A percentile compares a stretch with the other conserved stretches of the same genome.
Conservation (phyloP, 92 coral and sea anemone genomes). For the Epizoanthus scotinus region DNA sequence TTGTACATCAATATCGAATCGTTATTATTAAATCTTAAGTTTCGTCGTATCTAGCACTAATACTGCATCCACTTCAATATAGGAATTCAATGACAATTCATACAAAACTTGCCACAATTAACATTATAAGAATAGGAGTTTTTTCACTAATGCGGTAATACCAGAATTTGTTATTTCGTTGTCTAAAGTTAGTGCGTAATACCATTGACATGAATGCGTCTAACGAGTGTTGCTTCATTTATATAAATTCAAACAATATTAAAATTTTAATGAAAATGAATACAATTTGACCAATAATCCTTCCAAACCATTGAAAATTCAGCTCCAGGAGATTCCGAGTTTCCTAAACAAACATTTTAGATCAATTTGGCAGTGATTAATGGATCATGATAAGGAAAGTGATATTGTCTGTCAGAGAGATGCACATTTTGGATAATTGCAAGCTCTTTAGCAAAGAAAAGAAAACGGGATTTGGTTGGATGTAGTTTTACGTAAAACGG, state of each 20-base stretch:
- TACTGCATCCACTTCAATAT: not conserved
- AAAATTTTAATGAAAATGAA: conserved; percentile 28
- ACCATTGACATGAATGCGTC: not conserved
- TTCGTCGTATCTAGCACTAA: not conserved
- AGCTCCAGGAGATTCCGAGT: conserved; percentile 39
- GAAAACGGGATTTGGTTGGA: not conserved
- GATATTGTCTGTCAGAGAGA: conserved; percentile 15
- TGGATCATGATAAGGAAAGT: conserved; percentile 22
- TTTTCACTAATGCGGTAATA: not conserved
- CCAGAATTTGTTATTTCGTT: not conserved
- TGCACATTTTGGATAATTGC: conserved; percentile 21
- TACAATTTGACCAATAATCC: conserved; percentile 20
- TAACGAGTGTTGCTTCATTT: not conserved
- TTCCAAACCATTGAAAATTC: conserved; percentile 12
- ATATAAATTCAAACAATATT: conserved; percentile 20
- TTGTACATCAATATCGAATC: not conserved
- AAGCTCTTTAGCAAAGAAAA: conserved; percentile 19
- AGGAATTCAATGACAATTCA: no score
- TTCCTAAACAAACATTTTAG: conserved; percentile 59
- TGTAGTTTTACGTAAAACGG: not conserved
- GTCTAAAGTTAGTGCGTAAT: not conserved
- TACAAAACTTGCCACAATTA: not conserved
- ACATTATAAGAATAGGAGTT: not conserved
- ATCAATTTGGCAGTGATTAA: conserved; percentile 56
- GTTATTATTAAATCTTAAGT: not conserved